Conservation (phyloP, 2,797 vertebrate genomes). For the Lithobates sylvaticus region DNA sequence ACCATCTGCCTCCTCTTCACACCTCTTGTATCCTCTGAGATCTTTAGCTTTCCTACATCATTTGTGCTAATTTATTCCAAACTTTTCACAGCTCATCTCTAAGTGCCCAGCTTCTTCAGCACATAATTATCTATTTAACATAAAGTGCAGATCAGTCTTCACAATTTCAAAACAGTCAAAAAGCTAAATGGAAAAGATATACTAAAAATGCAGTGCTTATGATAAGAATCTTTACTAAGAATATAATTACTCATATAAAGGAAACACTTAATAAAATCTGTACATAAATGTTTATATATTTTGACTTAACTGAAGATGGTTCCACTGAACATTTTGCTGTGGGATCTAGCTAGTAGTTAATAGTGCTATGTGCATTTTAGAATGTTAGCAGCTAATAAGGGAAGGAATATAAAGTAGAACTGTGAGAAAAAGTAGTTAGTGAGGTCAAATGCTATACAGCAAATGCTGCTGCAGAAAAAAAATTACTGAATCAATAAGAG, state of each 20-base stretch:
- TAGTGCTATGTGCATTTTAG: too few species aligned
- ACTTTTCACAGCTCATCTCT: conserved; percentile 31
- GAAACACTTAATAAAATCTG: background rate
- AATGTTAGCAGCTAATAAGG: too few species aligned
- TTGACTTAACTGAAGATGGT: background rate
- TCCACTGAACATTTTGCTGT: background rate
- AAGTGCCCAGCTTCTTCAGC: background rate
- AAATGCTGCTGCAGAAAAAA: background rate
- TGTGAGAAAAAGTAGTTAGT: background rate
- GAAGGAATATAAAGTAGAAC: background rate
- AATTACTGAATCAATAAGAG: background rate
- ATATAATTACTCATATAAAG: background rate
- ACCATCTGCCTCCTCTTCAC: conserved; percentile 4
- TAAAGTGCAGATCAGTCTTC: conserved; percentile 14
- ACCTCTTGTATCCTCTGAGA: background rate
- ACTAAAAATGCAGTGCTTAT: background rate
- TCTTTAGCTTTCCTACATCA: conserved; percentile 12
- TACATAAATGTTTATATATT: background rate
- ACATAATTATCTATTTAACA: conserved; percentile 25
- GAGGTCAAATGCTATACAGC: background rate
- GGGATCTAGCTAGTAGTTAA: too few species aligned
- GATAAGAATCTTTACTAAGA: conserved; percentile 1
- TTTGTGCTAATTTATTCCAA: conserved; percentile 48
- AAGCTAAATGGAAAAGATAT: background rate
- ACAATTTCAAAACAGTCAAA: background rate